phyloP scores from a whole-genome alignment of 2,888 invertebrate genomes.

The Aelia acuminata region DNA sequence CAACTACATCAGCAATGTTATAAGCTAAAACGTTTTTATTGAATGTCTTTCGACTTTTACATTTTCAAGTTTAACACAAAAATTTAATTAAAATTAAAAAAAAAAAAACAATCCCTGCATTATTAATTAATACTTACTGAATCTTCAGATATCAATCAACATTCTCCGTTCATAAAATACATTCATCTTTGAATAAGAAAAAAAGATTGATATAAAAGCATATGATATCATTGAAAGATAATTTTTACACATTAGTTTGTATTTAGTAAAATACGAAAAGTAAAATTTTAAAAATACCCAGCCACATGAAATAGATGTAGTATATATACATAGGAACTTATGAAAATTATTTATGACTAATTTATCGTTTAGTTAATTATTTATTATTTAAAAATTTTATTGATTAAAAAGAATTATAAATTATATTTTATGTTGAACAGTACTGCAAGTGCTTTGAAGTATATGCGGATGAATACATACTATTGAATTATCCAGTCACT shows the following conservation, averaged over 20 bases:
- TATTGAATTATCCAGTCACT: conserved; percentile 64
- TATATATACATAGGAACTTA: not conserved
- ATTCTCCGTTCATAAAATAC: not conserved
- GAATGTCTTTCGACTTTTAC: not conserved
- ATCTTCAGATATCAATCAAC: no score
- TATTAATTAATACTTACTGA: no score
- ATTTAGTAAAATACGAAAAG: not conserved
- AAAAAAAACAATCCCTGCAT: not conserved
- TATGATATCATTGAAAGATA: not conserved
- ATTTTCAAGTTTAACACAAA: no score
- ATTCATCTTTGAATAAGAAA: not conserved
- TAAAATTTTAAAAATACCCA: not conserved
- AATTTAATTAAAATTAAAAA: no score
- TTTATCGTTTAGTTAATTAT: not conserved
- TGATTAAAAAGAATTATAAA: not conserved
- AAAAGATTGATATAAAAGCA: not conserved
- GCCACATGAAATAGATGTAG: not conserved
- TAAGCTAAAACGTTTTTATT: not conserved
- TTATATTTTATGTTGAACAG: not conserved
- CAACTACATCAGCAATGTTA: no score
- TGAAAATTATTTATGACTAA: not conserved
- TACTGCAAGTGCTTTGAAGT: conserved; percentile 4
- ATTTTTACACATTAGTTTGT: not conserved
- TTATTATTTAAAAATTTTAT: not conserved
- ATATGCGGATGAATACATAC: conserved; percentile 61